phyloP scores from a whole-genome alignment of 2,113 vertebrate species.

The Lota lota region DNA sequence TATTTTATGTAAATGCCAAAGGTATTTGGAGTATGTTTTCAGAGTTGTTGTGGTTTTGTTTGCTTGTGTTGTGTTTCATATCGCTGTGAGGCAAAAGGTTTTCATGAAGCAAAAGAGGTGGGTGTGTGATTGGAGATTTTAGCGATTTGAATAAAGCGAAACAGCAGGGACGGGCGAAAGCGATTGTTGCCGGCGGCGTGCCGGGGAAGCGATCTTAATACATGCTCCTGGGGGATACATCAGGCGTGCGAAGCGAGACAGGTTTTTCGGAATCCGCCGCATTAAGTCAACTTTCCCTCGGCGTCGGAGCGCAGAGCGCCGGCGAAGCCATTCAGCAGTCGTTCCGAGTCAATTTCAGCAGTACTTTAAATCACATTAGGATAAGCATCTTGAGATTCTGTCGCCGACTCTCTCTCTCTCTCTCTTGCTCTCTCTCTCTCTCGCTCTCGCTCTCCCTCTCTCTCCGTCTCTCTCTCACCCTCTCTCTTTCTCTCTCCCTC shows the following conservation, averaged over 20 bases:
- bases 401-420: conserved; percentile 24
- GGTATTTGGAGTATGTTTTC: too few relatives aligned
- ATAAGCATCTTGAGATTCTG: conserved; percentile 48
- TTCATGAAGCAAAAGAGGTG: too few relatives aligned
- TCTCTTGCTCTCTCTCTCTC: too few relatives aligned
- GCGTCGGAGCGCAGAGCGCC: neutral
- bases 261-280: conserved; percentile 24
- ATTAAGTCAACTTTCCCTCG: conserved; percentile 35
- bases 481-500: too few relatives aligned
- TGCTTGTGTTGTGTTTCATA: too few relatives aligned
- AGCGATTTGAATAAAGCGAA: too few relatives aligned
- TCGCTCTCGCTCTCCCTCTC: too few relatives aligned
- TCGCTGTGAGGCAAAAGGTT: too few relatives aligned
- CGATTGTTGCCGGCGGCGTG: neutral
- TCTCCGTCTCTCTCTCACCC: too few relatives aligned
- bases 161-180: neutral
- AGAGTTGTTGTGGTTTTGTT: too few relatives aligned
- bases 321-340: conserved; percentile 48
- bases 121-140: too few relatives aligned
- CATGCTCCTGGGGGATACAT: conserved; percentile 4
- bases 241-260: neutral
- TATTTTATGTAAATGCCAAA: too few relatives aligned
- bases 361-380: conserved; percentile 57
- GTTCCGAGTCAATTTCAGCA: conserved; percentile 49
- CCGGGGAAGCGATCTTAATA: conserved; percentile 11